Base-by-base conservation (phyloP, 2,888 invertebrate genomes). In the Chalcis sispes region DNA sequence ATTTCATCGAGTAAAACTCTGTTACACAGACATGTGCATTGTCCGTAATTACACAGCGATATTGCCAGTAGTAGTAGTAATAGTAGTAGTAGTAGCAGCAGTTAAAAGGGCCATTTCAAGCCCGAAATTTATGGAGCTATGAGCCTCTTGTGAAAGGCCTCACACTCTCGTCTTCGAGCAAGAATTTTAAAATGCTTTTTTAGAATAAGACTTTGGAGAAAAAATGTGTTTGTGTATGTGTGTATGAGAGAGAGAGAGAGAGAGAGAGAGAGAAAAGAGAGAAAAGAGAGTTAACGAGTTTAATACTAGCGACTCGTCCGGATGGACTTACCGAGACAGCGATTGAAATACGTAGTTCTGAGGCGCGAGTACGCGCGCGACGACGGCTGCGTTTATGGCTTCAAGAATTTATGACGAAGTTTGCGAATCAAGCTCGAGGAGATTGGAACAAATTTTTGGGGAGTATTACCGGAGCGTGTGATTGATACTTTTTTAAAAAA, bases 311-410 rank as follows among this genome's bases (percentile, higher is more conserved):
- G n/a, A n/a, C n/a, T n/a, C 15, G 15, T 18, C n/a, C 10, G n/a
- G 54, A 54, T 46, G 46, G 72, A 72, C 59, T 72, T 72, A 58
- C 59, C 50, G 65, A 25, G 65, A 15, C 25, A 58, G 48, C 65
- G 72, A 65, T 23, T 72, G 58, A 65, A 72, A 65, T 72, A 72
- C 52, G 58, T 59, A n/a, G n/a, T n/a, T n/a, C n/a, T n/a, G n/a
- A n/a, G n/a, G n/a, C n/a, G n/a, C n/a, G n/a, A n/a, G n/a, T n/a
- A n/a, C n/a, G 32, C 32, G 56, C 29, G 62, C 42, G 52, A 18
- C 46, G 32, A 42, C 29, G 56, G 23, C 2, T 56, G 64, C 62
- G 27, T 50, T 65, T 65, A 32, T 56, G 71, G 62, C 32, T n/a
- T 20, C 25, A 23, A 23, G 70, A 58, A 58, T 69, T 58, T 29